Evolutionary conservation across 2,888 invertebrate genomes (phyloP).

Genomic region (Ormyrus nitidulus): DNA sequence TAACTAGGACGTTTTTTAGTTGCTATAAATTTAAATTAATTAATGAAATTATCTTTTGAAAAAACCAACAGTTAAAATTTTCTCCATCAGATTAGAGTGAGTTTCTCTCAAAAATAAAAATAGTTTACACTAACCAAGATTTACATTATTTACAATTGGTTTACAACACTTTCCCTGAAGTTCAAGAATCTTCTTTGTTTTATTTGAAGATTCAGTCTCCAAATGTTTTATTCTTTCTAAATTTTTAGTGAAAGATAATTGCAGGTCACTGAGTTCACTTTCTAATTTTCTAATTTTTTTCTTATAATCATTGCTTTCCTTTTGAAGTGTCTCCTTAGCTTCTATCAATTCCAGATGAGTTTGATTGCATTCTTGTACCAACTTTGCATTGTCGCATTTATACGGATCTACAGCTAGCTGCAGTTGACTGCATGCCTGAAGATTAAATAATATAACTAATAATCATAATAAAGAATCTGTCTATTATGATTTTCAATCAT

Average conservation of each 20-base stretch:
- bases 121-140: constrained; percentile 62
- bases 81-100: neutral
- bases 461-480: neutral
- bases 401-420: constrained; percentile 86
- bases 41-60: neutral
- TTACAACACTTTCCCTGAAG: constrained; percentile 75
- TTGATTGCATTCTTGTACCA: constrained; percentile 86
- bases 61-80: too few species aligned
- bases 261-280: constrained; percentile 79
- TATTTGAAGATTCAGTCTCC: constrained; percentile 80
- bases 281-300: constrained; percentile 77
- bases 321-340: constrained; percentile 81
- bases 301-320: constrained; percentile 77
- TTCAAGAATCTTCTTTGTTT: constrained; percentile 77
- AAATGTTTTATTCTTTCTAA: constrained; percentile 79
- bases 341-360: constrained; percentile 82
- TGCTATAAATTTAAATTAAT: constrained; percentile 57
- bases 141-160: constrained; percentile 70
- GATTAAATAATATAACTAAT: neutral
- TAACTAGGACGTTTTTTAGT: constrained; percentile 68
- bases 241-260: constrained; percentile 78
- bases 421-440: constrained; percentile 82
- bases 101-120: neutral
- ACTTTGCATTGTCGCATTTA: constrained; percentile 86
- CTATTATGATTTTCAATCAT: too few species aligned